These are phyloP conservation scores for Hedya salicella DNA, from an alignment of 2,888 invertebrate genomes.

Conservation along the genomic window DNA sequence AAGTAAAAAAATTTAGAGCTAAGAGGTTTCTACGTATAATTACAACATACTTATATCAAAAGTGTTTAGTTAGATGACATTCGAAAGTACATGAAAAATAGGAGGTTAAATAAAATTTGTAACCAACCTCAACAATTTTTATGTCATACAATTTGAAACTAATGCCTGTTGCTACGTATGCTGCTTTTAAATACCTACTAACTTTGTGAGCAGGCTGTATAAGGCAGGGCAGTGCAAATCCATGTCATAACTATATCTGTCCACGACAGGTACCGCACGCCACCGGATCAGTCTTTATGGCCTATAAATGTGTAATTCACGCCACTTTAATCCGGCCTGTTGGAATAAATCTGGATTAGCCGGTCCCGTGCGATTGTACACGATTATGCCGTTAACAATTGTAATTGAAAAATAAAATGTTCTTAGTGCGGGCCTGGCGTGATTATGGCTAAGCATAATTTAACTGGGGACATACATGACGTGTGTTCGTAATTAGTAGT, in stretches of 20 bases:
- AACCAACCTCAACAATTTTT: too few relatives aligned
- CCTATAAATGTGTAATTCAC: slow-evolving; percentile 85
- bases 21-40: too few relatives aligned
- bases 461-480: slow-evolving; percentile 4
- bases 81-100: too few relatives aligned
- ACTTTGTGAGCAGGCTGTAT: slow-evolving; percentile 56
- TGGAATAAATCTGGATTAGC: slow-evolving; percentile 84
- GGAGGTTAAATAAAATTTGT: too few relatives aligned
- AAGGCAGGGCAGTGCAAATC: slow-evolving; percentile 55
- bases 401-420: slow-evolving; percentile 82
- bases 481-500: slow-evolving; percentile 1
- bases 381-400: slow-evolving; percentile 83
- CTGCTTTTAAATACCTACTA: too few relatives aligned
- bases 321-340: slow-evolving; percentile 83
- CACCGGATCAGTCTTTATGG: slow-evolving; percentile 84
- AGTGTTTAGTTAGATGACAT: too few relatives aligned
- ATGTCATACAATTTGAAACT: too few relatives aligned
- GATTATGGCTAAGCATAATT: slow-evolving; percentile 17
- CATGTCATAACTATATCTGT: slow-evolving; percentile 77
- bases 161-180: too few relatives aligned
- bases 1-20: too few relatives aligned
- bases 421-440: slow-evolving; percentile 52
- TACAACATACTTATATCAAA: too few relatives aligned
- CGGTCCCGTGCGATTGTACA: slow-evolving; percentile 75
- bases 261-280: slow-evolving; percentile 75